A percentile compares a stretch with the other conserved stretches of the same genome.
Conservation (phyloP, 2,113 vertebrate species). For the Chloebia gouldiae region DNA sequence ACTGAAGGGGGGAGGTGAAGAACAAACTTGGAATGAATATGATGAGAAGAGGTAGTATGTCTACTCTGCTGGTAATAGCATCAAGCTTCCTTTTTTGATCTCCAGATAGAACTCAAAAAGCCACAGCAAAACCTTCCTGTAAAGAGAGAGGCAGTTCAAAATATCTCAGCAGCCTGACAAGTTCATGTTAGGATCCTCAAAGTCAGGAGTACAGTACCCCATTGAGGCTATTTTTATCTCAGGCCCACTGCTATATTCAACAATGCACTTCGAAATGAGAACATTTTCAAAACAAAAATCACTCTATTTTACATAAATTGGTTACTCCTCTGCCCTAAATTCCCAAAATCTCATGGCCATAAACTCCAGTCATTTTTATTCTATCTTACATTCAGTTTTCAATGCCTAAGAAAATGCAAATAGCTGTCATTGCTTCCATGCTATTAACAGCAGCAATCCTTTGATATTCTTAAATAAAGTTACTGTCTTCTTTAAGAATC, state of each 20-base stretch:
- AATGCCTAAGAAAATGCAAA: neutral
- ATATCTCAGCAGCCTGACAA: neutral
- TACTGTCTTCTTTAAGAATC: neutral
- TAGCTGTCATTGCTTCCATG: neutral
- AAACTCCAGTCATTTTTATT: neutral
- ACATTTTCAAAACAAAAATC: neutral
- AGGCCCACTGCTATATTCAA: neutral
- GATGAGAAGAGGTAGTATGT: conserved; percentile 34
- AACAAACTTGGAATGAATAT: conserved; percentile 48
- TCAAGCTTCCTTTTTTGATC: conserved; percentile 13
- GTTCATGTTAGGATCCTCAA: neutral
- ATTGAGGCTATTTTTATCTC: neutral
- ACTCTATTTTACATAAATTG: neutral
- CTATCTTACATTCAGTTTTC: neutral
- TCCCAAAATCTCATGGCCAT: neutral
- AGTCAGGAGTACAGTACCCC: neutral
- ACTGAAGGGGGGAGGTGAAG: conserved; percentile 9
- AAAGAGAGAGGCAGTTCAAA: neutral
- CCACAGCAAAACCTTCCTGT: neutral
- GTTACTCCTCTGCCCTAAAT: neutral
- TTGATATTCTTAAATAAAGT: neutral
- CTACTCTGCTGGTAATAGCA: neutral
- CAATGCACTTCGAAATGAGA: conserved; percentile 12
- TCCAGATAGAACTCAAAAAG: neutral
- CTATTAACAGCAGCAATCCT: neutral